phyloP scores from a whole-genome alignment of 2,888 invertebrate species.

The Protonemura montana region DNA sequence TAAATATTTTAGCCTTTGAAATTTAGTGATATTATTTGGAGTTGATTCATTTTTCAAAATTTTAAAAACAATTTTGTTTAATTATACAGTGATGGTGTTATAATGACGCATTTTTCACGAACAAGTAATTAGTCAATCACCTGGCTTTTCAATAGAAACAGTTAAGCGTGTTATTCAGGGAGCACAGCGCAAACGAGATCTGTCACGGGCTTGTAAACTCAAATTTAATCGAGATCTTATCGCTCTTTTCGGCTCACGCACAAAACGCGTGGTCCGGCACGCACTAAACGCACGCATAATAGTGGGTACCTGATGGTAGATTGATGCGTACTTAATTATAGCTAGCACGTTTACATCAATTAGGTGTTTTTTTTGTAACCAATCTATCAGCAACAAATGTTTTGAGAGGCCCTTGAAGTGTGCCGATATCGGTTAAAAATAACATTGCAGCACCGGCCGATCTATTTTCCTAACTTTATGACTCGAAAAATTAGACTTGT shows the following conservation, averaged over 20 bases:
- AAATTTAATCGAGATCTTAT: not conserved
- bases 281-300: not conserved
- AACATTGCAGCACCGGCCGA: too few relatives aligned
- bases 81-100: not conserved
- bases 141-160: not conserved
- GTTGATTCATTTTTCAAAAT: too few relatives aligned
- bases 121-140: conserved; percentile 8
- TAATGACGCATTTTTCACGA: not conserved
- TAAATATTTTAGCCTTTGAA: too few relatives aligned
- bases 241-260: not conserved
- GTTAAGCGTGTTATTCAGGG: not conserved
- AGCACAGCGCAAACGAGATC: not conserved
- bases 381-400: not conserved
- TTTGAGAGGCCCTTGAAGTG: not conserved
- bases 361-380: not conserved
- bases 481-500: too few relatives aligned
- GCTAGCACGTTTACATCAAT: conserved; percentile 1
- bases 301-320: not conserved
- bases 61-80: not conserved
- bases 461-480: too few relatives aligned
- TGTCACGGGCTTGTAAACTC: not conserved
- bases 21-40: too few relatives aligned
- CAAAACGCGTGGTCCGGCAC: not conserved
- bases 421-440: too few relatives aligned
- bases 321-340: not conserved